These are phyloP conservation scores for Lamprotornis superbus DNA, from an alignment of 2,113 vertebrate genomes.

Conservation along the genomic window DNA sequence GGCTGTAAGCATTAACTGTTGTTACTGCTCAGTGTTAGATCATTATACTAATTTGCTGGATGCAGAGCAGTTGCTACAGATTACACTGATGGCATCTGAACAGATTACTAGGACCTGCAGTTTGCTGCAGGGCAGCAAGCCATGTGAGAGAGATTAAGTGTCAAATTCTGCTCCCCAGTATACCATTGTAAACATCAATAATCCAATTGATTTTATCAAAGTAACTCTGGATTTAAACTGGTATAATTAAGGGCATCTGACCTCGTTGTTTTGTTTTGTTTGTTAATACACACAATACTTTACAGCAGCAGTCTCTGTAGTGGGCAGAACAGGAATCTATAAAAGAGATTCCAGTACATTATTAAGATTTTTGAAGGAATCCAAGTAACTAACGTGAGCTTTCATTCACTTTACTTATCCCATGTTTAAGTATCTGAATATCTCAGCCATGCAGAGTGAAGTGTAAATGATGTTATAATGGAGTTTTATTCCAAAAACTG, in stretches of 20 bases:
- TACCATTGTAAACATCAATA: slow-evolving; percentile 32
- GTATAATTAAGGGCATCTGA: slow-evolving; percentile 32
- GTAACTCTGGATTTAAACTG: slow-evolving; percentile 33
- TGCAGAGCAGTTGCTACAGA: background rate
- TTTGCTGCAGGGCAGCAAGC: slow-evolving; percentile 12
- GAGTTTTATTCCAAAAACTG: background rate
- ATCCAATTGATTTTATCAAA: slow-evolving; percentile 26
- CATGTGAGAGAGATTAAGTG: slow-evolving; percentile 9
- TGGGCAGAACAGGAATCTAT: background rate
- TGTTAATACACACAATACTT: background rate
- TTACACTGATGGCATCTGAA: background rate
- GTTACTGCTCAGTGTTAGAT: background rate
- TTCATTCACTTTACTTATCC: background rate
- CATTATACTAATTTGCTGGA: background rate
- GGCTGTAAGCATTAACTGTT: background rate
- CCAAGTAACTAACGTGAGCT: background rate
- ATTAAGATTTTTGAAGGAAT: background rate
- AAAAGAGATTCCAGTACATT: background rate
- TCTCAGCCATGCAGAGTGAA: background rate
- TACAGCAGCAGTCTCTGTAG: background rate
- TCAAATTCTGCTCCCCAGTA: slow-evolving; percentile 25
- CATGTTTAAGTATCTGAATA: background rate
- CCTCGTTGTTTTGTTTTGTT: background rate
- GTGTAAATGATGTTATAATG: background rate
- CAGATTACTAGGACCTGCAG: background rate